Evolutionary conservation across 1,140 invertebrate genomes (phyloP), one percentile per base, ranked within the genome.

Genomic region (Chrysopa pallens): DNA sequence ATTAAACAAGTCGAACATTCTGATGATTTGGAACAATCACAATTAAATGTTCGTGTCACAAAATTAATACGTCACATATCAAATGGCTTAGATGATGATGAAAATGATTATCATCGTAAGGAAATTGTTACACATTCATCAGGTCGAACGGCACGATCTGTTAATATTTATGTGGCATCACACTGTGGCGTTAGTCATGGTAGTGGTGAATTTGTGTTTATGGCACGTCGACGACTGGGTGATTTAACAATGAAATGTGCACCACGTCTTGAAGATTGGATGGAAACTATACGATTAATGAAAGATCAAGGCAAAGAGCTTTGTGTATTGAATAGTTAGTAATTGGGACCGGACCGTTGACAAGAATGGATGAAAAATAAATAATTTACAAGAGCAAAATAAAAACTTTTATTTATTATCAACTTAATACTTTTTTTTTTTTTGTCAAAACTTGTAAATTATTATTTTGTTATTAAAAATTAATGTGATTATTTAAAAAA

Each of bases 161-260:
- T 59, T 0, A 46, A 40, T 1, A 53, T 78, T 4, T 66, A 75
- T 35, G 70, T 82, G 29, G 66, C 75, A 0, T 64, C 71, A 8
- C 66, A 69, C 40, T 87, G 84, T 55, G 78, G 76, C 6, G 78
- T 79, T 12, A 61, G 67, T 28, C 69, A 74, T 23, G 82, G 82
- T 6, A 61, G 67, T 6, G 82, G 82, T 0, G 76, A 84, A 59
- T 85, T 85, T 63, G 67, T 87, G 29, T 76, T 87, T 57, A 81
- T 85, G 69, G 84, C 81, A 9, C 66, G 76, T 42, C 64, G 77
- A 43, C 68, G 76, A 46, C 66, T 88, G 8, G 81, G 79, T 3
- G 68, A 78, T 29, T 62, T 80, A n/a, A 64, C 71, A 2, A 57
- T 87, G 12, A 68, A 70, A 1, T 87, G 84, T 52, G 80, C 82